Base-by-base conservation (phyloP, 2,113 vertebrate species). In the Motacilla alba region DNA sequence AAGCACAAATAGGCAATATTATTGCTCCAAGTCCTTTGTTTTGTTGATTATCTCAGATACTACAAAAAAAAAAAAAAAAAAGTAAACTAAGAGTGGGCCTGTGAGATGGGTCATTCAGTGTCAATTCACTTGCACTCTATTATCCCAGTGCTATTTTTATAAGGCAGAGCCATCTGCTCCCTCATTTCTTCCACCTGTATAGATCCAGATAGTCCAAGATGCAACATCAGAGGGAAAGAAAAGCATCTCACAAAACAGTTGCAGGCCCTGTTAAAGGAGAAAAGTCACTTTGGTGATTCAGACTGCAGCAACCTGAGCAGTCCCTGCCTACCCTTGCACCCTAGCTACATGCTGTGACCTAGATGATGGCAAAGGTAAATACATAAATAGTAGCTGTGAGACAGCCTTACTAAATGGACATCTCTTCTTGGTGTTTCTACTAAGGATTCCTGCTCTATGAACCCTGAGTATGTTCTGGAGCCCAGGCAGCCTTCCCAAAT, bases 1-100 rank as follows among this genome's bases (percentile, higher is more conserved):
- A 95, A 95, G 94, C 43, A 92, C 55, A 62, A 91, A 89, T 31
- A 95, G 63, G 92, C 93, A 78, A 53, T 47, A 81, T 85, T 95
- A 96, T 22, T 95, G 55, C 83, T 90, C 39, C 77, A 58, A 83
- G 74, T 93, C 88, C 84, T 64, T 74, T 17, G 15, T 78, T 94
- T 90, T 63, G 79, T 78, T 89, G 73, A 43, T 82, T 74, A 85
- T n/a, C 88, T 90, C 83, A 66, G 73, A 79, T 58, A 56, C 63
- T 39, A 87, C 53, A 2, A 77, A 19, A 28, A 93, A 89, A 90
- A 76, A 52, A 91, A 93, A 92, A 75, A 89, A 92, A 73, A 53
- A 90, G 50, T 43, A 86, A 93, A 72, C 43, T 8, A 47, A 78
- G 72, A 92, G 49, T 20, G 18, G 52, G 66, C 84, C 83, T 81